Evolutionary conservation across 2,797 vertebrate genomes (phyloP).

Genomic region (Chelmon rostratus): DNA sequence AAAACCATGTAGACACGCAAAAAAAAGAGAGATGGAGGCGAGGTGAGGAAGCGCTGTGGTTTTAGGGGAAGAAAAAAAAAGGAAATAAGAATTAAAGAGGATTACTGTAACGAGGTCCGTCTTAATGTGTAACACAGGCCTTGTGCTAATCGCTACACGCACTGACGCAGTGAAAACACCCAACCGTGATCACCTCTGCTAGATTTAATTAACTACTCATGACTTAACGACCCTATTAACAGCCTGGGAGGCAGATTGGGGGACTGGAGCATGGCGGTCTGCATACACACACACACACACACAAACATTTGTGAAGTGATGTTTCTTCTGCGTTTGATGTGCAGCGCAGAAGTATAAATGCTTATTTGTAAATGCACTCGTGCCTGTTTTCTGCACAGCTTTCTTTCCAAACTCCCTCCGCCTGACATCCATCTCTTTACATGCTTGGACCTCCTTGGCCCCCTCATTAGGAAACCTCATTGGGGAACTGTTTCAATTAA

Average conservation of each 20-base stretch:
- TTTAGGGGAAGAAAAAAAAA: background rate
- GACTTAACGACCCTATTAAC: constrained; percentile 66
- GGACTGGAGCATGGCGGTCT: background rate
- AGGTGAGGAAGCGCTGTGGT: background rate
- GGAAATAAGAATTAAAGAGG: background rate
- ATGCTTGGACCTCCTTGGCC: background rate
- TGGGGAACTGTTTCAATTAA: constrained; percentile 38
- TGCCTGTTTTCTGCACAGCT: background rate
- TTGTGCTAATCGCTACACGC: constrained; percentile 51
- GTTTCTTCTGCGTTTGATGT: background rate
- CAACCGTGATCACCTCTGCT: constrained; percentile 59
- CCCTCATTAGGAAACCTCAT: constrained; percentile 3
- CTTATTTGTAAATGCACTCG: background rate
- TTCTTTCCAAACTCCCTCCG: background rate
- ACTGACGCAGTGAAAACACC: constrained; percentile 42
- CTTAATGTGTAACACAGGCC: constrained; percentile 42
- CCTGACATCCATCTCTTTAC: constrained; percentile 6
- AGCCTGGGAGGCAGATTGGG: constrained; percentile 46
- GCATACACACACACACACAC: constrained; percentile 8
- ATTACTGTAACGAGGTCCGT: constrained; percentile 42
- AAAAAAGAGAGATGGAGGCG: background rate
- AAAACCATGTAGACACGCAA: background rate
- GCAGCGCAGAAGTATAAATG: background rate
- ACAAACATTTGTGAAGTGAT: constrained; percentile 15
- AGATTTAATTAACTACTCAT: constrained; percentile 69